Percentiles rank a stretch among this genome's conserved stretches.
These are phyloP conservation scores for Drosophila equinoxialis DNA, from an alignment of 1,140 invertebrate species.

Conservation along the genomic window DNA sequence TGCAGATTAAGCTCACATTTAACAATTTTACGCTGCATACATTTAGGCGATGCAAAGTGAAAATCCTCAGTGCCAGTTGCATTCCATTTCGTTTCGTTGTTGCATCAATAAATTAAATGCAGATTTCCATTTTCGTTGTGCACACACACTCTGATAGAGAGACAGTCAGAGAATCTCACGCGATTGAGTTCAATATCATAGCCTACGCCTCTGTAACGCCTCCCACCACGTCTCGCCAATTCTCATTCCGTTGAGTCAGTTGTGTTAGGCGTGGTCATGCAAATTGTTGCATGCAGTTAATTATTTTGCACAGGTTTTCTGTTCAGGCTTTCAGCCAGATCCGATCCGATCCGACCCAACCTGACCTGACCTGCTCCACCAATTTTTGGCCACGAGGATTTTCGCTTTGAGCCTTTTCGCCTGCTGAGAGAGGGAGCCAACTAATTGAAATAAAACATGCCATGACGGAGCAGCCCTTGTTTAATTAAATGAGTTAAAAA, in stretches of 20 bases:
- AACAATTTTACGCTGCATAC: conserved; percentile 80
- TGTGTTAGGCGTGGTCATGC: conserved; percentile 66
- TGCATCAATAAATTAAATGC: conserved; percentile 81
- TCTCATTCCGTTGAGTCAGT: conserved; percentile 24
- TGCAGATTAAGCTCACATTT: conserved; percentile 78
- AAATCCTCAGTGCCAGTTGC: conserved; percentile 56
- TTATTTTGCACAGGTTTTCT: conserved; percentile 76
- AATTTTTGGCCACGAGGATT: conserved; percentile 31
- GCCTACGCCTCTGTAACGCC: conserved; percentile 8
- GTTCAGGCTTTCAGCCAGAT: conserved; percentile 43
- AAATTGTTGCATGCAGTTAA: conserved; percentile 81
- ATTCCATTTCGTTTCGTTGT: conserved; percentile 41
- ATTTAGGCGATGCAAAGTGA: conserved; percentile 59
- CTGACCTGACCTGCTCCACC: conserved; percentile 1
- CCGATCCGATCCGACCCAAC: conserved; percentile 1
- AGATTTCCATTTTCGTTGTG: conserved; percentile 71
- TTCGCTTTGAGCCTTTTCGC: conserved; percentile 28
- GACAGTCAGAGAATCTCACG: not conserved
- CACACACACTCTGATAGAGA: conserved; percentile 4
- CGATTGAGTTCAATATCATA: conserved; percentile 52
- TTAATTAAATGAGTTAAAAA: conserved; percentile 72
- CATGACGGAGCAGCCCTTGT: conserved; percentile 14
- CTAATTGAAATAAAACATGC: conserved; percentile 78
- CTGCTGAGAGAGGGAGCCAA: conserved; percentile 37
- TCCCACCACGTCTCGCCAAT: not conserved